Percentiles rank a stretch among this genome's conserved stretches.
phyloP scores from a whole-genome alignment of 2,888 invertebrate genomes.

The Drosophila buzzatii region DNA sequence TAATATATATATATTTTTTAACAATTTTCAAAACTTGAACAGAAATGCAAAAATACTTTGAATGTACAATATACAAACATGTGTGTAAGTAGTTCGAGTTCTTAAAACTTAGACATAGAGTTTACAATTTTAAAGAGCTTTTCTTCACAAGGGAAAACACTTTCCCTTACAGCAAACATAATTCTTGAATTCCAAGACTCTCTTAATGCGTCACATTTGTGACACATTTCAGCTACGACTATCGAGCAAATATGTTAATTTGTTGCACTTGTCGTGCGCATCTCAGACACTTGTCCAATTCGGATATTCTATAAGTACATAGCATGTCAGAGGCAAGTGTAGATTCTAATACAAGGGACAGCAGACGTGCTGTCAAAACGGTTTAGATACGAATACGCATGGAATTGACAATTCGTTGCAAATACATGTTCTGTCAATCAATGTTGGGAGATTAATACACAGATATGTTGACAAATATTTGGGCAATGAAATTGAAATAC shows the following conservation, averaged over 20 bases:
- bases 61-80: constrained; percentile 19
- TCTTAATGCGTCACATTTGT: constrained; percentile 3
- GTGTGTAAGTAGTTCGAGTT: constrained; percentile 5
- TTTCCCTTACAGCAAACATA: not conserved
- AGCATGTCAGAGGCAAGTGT: constrained; percentile 22
- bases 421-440: constrained; percentile 15
- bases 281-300: constrained; percentile 3
- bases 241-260: constrained; percentile 26
- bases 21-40: constrained; percentile 13
- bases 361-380: constrained; percentile 7
- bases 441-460: constrained; percentile 7
- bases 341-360: constrained; percentile 7
- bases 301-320: constrained; percentile 21
- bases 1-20: constrained; percentile 2
- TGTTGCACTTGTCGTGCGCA: not conserved
- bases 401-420: constrained; percentile 18
- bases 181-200: not conserved
- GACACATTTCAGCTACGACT: not conserved
- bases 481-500: constrained; percentile 3
- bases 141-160: not conserved
- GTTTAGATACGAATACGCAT: constrained; percentile 1
- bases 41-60: constrained; percentile 34
- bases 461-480: constrained; percentile 3
- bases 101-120: not conserved
- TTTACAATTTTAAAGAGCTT: constrained; percentile 1